Percentiles rank a stretch among this genome's conserved stretches.
Conservation (phyloP, 2,113 vertebrate genomes). For the Oenanthe melanoleuca region DNA sequence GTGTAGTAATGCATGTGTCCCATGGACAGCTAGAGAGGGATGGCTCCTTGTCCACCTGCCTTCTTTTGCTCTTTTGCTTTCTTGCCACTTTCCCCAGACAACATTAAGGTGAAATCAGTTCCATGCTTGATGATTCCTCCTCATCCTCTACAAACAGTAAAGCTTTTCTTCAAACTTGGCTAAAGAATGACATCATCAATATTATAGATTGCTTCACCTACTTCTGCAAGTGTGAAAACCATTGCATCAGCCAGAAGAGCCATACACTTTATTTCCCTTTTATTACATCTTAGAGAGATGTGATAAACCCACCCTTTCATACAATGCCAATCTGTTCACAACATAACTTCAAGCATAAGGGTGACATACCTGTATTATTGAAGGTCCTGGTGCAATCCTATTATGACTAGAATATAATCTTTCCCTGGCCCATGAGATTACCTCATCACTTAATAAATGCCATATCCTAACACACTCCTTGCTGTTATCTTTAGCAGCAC, state of each 20-base stretch:
- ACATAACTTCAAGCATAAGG: conserved; percentile 4
- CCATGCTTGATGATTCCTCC: not conserved
- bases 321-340: conserved; percentile 6
- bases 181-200: conserved; percentile 26
- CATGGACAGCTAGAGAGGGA: not conserved
- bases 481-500: not conserved
- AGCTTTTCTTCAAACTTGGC: not conserved
- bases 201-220: not conserved
- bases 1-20: not conserved
- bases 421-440: not conserved
- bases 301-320: conserved; percentile 4
- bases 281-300: conserved; percentile 40
- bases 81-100: not conserved
- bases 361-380: not conserved
- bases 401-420: not conserved
- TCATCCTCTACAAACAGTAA: not conserved
- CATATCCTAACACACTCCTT: not conserved
- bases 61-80: not conserved
- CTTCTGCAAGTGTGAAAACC: not conserved
- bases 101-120: not conserved
- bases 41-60: not conserved
- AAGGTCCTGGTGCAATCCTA: not conserved
- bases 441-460: not conserved
- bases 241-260: not conserved
- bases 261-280: conserved; percentile 14